Evolutionary conservation across 2,888 invertebrate species (phyloP), one percentile per base, ranked within the genome.

Genomic region (Limenitis camilla): DNA sequence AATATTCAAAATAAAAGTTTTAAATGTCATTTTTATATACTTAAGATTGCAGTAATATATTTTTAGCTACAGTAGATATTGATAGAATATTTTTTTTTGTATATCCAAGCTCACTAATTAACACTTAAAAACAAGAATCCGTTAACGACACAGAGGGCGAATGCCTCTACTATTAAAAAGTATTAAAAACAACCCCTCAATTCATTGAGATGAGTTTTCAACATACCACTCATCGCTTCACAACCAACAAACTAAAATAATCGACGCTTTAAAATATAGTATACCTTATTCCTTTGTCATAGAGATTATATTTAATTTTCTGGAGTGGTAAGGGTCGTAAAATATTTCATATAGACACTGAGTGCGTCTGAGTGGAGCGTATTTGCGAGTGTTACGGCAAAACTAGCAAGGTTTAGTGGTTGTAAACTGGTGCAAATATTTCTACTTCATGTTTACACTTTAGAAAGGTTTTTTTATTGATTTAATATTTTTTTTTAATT

Each of bases 141-240:
- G 5, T 5, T 45, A 35, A 51, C 29, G 19, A 51, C 27, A 30
- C 50, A 43, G n/a, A 33, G 28, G 44, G 50, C 50, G 7, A 30
- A 9, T 4, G n/a, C 45, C 40, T 28, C 35, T 40, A 40, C 44
- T 44, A 33, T 45, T 49, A 27, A 28, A 43, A 49, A 40, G 35
- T 33, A 45, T 51, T 33, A 41, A 54, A 51, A 42, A 40, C 41
- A 36, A 43, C 50, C 43, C 43, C 39, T 44, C 40, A 39, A 43
- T 55, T 55, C 46, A 55, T 47, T 50, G 42, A 47, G 43, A 55
- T 50, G 54, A 46, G 50, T 51, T 55, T 47, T 47, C 54, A 55
- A 55, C 54, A 55, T 28, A 43, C 33, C 54, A 50, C 54, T 55
- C 47, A 52, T 47, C 47, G 42, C 43, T 43, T 29, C 40, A 28